These are phyloP conservation scores for Chorisops tibialis DNA, from an alignment of 2,888 invertebrate species.

Conservation along the genomic window DNA sequence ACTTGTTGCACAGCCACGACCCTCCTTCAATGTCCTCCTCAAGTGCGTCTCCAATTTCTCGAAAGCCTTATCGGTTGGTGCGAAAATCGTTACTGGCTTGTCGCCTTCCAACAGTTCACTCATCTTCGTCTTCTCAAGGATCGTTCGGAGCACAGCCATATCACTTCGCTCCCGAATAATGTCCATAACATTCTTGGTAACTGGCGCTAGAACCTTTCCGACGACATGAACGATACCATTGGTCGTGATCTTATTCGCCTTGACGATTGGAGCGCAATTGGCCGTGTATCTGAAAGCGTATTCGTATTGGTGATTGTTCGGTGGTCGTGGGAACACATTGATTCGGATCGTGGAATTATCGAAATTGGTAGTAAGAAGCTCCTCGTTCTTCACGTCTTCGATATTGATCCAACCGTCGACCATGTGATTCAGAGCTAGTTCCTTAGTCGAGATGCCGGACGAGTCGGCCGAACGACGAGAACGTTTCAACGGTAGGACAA, in stretches of 20 bases:
- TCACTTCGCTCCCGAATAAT: slow-evolving; percentile 59
- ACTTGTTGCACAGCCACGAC: slow-evolving; percentile 61
- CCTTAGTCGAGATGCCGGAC: slow-evolving; percentile 50
- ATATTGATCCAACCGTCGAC: slow-evolving; percentile 57
- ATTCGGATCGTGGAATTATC: slow-evolving; percentile 49
- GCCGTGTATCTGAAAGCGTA: slow-evolving; percentile 55
- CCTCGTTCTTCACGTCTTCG: slow-evolving; percentile 59
- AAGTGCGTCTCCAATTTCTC: slow-evolving; percentile 57
- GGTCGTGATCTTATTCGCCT: slow-evolving; percentile 60
- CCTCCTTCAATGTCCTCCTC: slow-evolving; percentile 56
- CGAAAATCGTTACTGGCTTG: slow-evolving; percentile 62
- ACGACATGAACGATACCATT: slow-evolving; percentile 67
- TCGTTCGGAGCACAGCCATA: slow-evolving; percentile 57
- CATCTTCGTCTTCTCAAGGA: slow-evolving; percentile 59
- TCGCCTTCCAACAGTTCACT: slow-evolving; percentile 55
- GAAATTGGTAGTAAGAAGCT: slow-evolving; percentile 49
- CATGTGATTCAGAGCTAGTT: slow-evolving; percentile 59
- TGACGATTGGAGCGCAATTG: slow-evolving; percentile 64
- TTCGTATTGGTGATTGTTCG: slow-evolving; percentile 43
- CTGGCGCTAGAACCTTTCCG: slow-evolving; percentile 59
- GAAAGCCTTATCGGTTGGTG: slow-evolving; percentile 66
- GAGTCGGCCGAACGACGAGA: slow-evolving; percentile 35
- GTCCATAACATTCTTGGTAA: slow-evolving; percentile 57
- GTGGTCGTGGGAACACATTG: slow-evolving; percentile 39
- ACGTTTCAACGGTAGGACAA: slow-evolving; percentile 41